Evolutionary conservation across 2,888 invertebrate species (phyloP).

Genomic region (Glaucopsyche alexis): DNA sequence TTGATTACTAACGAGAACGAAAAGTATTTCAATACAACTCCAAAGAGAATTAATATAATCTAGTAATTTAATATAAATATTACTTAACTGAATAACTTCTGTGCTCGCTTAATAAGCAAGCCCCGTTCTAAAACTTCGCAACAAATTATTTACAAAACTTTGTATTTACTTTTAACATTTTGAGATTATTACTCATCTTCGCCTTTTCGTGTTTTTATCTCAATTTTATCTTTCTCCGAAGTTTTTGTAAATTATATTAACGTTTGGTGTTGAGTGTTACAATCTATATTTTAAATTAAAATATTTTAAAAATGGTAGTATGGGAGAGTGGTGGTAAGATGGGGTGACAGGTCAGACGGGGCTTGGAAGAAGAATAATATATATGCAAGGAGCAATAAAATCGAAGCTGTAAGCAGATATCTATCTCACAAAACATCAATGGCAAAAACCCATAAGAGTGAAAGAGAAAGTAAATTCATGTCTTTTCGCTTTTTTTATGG

Average conservation of each 20-base stretch:
- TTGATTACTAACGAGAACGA: neutral
- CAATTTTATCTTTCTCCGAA: slow-evolving; percentile 1
- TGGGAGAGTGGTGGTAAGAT: no score
- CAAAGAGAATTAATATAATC: slow-evolving; percentile 16
- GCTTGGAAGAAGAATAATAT: no score
- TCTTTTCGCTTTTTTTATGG: no score
- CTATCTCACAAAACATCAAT: no score
- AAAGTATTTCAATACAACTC: slow-evolving; percentile 5
- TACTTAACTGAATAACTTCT: slow-evolving; percentile 22
- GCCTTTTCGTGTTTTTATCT: slow-evolving; percentile 3
- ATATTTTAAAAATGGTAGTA: no score
- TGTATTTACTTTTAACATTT: slow-evolving; percentile 2
- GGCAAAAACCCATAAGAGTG: no score
- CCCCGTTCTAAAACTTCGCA: neutral
- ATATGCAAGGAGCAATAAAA: no score
- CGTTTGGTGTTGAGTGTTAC: neutral
- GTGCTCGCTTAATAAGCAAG: neutral
- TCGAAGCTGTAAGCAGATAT: no score
- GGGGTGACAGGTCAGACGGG: neutral
- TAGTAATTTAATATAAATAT: slow-evolving; percentile 14
- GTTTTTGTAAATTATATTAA: neutral
- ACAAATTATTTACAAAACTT: slow-evolving; percentile 13
- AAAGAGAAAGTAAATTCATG: no score
- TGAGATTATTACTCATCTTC: neutral
- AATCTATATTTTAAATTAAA: neutral